Conservation (phyloP, 2,113 vertebrate species). For the Pipra filicauda region DNA sequence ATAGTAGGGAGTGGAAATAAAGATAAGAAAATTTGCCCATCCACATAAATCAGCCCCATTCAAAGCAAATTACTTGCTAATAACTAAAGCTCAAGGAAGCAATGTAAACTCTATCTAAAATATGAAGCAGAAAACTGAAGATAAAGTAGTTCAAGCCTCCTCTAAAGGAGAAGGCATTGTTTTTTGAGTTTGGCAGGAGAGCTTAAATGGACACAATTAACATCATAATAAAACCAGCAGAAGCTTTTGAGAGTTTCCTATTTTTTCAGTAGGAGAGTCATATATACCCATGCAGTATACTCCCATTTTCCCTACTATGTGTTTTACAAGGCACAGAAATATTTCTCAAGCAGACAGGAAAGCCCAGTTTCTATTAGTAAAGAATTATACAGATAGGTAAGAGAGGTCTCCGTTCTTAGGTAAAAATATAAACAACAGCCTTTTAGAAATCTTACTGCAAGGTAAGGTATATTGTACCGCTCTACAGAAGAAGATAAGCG, state of each 20-base stretch:
- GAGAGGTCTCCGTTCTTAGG: not conserved
- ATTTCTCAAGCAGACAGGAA: not conserved
- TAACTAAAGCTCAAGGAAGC: not conserved
- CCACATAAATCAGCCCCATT: not conserved
- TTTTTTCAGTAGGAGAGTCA: not conserved
- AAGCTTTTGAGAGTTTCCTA: not conserved
- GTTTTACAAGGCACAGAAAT: not conserved
- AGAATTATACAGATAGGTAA: not conserved
- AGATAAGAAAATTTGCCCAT: not conserved
- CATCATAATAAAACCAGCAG: not conserved
- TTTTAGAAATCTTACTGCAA: not conserved
- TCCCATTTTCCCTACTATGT: not conserved
- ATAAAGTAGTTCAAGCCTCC: not conserved
- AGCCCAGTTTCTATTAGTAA: not conserved
- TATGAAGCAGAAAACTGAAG: not conserved
- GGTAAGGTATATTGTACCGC: not conserved
- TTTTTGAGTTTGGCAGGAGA: not conserved
- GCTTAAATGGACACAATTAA: not conserved
- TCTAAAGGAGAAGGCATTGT: not conserved
- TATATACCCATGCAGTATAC: not conserved
- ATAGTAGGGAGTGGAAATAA: slow-evolving; percentile 5
- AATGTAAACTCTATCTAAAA: not conserved
- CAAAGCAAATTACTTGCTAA: not conserved
- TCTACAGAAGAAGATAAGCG: not conserved
- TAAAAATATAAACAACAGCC: not conserved